Conservation (phyloP, 1,140 invertebrate species). For the Drosophila littoralis region DNA sequence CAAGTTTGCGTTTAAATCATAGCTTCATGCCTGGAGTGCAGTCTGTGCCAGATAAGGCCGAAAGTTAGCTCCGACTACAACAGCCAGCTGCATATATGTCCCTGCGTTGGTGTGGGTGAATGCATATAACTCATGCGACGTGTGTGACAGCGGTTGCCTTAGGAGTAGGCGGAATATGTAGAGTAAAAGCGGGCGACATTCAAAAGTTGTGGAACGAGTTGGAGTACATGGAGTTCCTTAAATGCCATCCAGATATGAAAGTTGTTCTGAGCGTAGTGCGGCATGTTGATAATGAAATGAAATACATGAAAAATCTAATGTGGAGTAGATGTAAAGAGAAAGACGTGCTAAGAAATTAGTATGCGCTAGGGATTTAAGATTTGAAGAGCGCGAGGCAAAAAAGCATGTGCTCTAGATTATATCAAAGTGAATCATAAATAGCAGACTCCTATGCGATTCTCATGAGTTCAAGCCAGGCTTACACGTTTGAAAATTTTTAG, state of each 20-base stretch:
- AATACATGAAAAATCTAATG: conserved; percentile 25
- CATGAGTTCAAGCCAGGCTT: not conserved
- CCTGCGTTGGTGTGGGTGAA: conserved; percentile 40
- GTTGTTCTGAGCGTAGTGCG: conserved; percentile 15
- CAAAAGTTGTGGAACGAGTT: conserved; percentile 13
- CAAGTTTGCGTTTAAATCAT: conserved; percentile 61
- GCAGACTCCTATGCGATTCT: not conserved
- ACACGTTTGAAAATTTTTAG: not conserved
- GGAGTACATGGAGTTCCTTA: conserved; percentile 1
- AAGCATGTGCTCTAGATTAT: not conserved
- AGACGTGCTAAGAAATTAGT: conserved; percentile 13
- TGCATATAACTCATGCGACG: conserved; percentile 61
- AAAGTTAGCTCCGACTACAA: conserved; percentile 51
- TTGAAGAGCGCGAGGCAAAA: not conserved
- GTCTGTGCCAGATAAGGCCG: conserved; percentile 56
- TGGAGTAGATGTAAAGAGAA: not conserved
- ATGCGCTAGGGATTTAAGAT: not conserved
- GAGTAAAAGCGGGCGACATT: conserved; percentile 15
- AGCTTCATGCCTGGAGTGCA: conserved; percentile 52
- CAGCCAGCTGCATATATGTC: conserved; percentile 30
- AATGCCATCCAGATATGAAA: conserved; percentile 38
- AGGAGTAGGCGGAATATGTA: conserved; percentile 4
- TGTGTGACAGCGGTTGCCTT: conserved; percentile 53
- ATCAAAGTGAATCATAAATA: not conserved
- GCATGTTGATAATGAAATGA: conserved; percentile 32